Base-by-base conservation (phyloP, 2,888 invertebrate species). In the Arge pagana region DNA sequence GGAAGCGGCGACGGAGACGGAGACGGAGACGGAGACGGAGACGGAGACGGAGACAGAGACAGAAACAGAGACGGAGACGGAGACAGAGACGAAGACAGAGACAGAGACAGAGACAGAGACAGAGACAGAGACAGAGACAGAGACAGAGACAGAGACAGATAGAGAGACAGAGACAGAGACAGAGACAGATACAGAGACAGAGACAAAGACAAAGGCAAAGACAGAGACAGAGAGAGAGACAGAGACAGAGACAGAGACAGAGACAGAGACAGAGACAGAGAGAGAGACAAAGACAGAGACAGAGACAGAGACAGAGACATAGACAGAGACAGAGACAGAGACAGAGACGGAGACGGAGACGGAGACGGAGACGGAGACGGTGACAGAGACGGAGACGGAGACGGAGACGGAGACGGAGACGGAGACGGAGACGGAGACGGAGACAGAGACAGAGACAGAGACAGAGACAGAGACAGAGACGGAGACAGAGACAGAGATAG, bases 161-260 rank as follows among this genome's bases (percentile, higher is more conserved):
- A n/a, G n/a, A n/a, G n/a, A n/a, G n/a, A n/a, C n/a, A n/a, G n/a
- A n/a, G n/a, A n/a, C n/a, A n/a, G n/a, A n/a, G n/a, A n/a, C n/a
- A n/a, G n/a, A n/a, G n/a, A n/a, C n/a, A n/a, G n/a, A n/a, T n/a
- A n/a, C n/a, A n/a, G n/a, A n/a, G n/a, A n/a, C n/a, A n/a, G n/a
- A n/a, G n/a, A n/a, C n/a, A n/a, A n/a, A n/a, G n/a, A 10, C 11
- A 19, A 36, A 48, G 48, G 36, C 18, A 40, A 21, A 41, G 24
- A 41, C 4, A 15, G 48, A 41, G 28, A 26, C 28, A 26, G 28
- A 26, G 28, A 26, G 7, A 26, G 28, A 26, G 28, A 26, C 28
- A 26, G 28, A 45, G 45, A 36, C 36, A 21, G 36, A 5, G 4
- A 21, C 30, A 15, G 31, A 28, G 19, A 35, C n/a, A 13, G 26